These are phyloP conservation scores for Saccopteryx bilineata DNA, from an alignment of 2,113 vertebrate species.

Conservation along the genomic window DNA sequence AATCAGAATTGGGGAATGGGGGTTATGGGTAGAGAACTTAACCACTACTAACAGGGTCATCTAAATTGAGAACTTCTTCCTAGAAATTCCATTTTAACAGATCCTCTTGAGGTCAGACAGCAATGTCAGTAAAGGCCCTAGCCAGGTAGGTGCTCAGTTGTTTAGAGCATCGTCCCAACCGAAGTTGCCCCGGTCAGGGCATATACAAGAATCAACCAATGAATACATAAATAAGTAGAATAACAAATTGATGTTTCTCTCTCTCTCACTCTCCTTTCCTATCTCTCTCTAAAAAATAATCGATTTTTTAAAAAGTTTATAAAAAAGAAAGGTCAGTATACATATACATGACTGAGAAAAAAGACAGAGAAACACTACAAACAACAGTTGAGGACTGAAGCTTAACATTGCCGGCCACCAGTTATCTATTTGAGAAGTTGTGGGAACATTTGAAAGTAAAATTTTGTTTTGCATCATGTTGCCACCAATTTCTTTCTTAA, in stretches of 20 bases:
- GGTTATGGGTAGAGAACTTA: not conserved
- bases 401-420: not conserved
- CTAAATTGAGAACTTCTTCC: conserved; percentile 20
- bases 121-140: no score
- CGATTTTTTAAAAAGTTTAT: no score
- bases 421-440: not conserved
- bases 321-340: not conserved
- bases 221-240: no score
- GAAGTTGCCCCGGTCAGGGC: no score
- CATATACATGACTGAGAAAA: conserved; percentile 7
- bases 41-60: not conserved
- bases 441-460: conserved; percentile 5
- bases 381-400: not conserved
- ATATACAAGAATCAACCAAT: no score
- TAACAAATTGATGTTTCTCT: no score
- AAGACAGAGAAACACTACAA: conserved; percentile 15
- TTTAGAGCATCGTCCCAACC: no score
- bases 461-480: conserved; percentile 14
- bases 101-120: not conserved
- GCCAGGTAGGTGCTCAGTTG: no score
- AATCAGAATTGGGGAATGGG: conserved; percentile 17
- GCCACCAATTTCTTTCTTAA: conserved; percentile 29
- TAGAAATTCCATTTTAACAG: conserved; percentile 50
- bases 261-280: no score
- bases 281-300: no score